Percentiles rank a stretch among this genome's conserved stretches.
These are phyloP conservation scores for Anoplophora glabripennis DNA, from an alignment of 1,140 invertebrate genomes.

Conservation along the genomic window DNA sequence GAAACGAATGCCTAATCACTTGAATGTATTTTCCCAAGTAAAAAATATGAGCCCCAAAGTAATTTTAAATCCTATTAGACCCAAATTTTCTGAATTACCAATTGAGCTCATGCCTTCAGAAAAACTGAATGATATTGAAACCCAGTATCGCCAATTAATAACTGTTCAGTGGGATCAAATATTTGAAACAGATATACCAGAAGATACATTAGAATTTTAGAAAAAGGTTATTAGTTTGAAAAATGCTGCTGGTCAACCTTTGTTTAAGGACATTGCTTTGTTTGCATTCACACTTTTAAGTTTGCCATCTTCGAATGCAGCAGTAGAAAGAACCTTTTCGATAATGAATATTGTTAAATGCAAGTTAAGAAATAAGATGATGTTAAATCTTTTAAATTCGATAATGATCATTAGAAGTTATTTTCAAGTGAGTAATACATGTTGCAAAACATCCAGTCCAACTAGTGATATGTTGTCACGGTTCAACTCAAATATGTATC, in stretches of 20 bases:
- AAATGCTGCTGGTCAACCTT: constrained; percentile 22
- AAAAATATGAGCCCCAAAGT: constrained; percentile 9
- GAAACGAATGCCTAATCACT: constrained; percentile 15
- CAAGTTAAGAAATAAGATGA: constrained; percentile 24
- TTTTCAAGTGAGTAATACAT: constrained; percentile 13
- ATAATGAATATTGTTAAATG: constrained; percentile 22
- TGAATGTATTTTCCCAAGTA: constrained; percentile 14
- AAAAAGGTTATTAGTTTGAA: constrained; percentile 19
- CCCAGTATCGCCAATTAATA: constrained; percentile 20
- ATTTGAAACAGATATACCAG: constrained; percentile 14
- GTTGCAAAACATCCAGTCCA: constrained; percentile 12
- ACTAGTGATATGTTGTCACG: constrained; percentile 11
- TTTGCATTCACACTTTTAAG: constrained; percentile 19
- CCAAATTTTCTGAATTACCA: constrained; percentile 13
- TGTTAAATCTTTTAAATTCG: constrained; percentile 18
- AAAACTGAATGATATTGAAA: constrained; percentile 15
- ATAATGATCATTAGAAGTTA: constrained; percentile 16
- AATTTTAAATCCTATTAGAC: constrained; percentile 20
- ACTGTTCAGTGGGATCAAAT: constrained; percentile 18
- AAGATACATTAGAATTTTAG: constrained; percentile 16
- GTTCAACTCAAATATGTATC: constrained; percentile 11
- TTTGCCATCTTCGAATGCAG: constrained; percentile 18
- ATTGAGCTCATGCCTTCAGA: neutral
- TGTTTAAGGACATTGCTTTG: constrained; percentile 15
- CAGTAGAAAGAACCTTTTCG: constrained; percentile 17